Base-by-base conservation (phyloP, 2,888 invertebrate genomes). In the Eilema caniola region DNA sequence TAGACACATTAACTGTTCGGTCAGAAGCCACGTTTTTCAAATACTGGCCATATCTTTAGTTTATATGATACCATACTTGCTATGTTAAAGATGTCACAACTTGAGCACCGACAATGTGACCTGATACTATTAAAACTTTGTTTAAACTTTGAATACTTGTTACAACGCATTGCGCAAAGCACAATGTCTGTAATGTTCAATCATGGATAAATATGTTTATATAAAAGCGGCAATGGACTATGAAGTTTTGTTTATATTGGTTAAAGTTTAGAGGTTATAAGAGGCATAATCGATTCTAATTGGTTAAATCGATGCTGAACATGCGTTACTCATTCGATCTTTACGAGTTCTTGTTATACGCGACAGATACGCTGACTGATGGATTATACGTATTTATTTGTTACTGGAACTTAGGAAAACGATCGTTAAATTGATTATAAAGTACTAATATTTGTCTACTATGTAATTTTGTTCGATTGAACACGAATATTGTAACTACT, bases 81-180 rank as follows among this genome's bases (percentile, higher is more conserved):
- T 85, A 89, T 88, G 85, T 88, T 79, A 89, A 90, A 90, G 90
- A 91, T 90, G 89, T 89, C 86, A 87, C 90, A 89, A 88, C 76
- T 78, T 71, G 75, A 73, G 69, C 72, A 71, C 74, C 65, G 60
- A 79, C 80, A 83, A 86, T 85, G 83, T 85, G 74, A 78, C 74
- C 83, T 78, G 66, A 61, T 73, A 81, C 63, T 10, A 73, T 11
- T 11, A 73, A 62, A 73, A 16, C 0, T 33, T 2, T n/a, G 62
- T 62, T 66, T 31, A 0, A 0, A 7, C 47, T 25, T 12, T 63
- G 25, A 72, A 33, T 3, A 47, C 20, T 37, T 64, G 16, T 16
- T 3, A 1, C 0, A 10, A 41, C 14, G 10, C 10, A 20, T 24
- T 16, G 3, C 1, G 23, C 33, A 0, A 0, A 3, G 60, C 59